Base-by-base conservation (phyloP, 2,113 vertebrate species). In the Oncorhynchus mykiss region DNA sequence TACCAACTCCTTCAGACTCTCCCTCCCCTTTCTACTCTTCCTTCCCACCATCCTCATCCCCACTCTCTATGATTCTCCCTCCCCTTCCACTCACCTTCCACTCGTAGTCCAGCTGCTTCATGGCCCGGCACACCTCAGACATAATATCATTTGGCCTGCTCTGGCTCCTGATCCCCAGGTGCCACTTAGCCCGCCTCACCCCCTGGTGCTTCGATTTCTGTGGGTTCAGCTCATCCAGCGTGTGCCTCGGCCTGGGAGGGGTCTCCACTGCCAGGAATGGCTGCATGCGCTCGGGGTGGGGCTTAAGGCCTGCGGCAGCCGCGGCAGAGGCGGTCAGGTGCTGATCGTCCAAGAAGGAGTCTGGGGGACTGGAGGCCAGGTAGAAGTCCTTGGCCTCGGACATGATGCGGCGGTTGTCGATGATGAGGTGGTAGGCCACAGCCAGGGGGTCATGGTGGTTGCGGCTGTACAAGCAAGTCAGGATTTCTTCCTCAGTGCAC, bases 331-430 rank as follows among this genome's bases (percentile, higher is more conserved):
- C 73, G 12, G 93, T 90, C 39, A 95, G 85, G 85, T 95, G 96
- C 85, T 97, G 95, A 86, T 99, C 98, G 11, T 99, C 97, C 7
- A 99, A 94, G 79, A 98, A 99, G 45, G 95, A 95, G 93, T 99
- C 97, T 0, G 97, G 97, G 0, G 98, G 96, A 84, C 97, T 99
- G 57, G 96, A 97, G 1, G 98, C 98, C 92, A 99, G 85, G 86
- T 99, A 99, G 86, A 99, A 99, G 83, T 99, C 98, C 92, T 99
- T 98, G 78, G 98, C 98, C 88, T 99, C 97, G 0, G 93, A 97
- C 98, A 99, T 99, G 92, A 99, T 99, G 88, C 97, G 96, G 11
- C 97, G 96, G 73, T 99, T 99, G 93, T 99, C 98, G 83, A 99
- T 99, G 84, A 99, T 99, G 74, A 99, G 96, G 81, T 99, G 98